A percentile compares a stretch with the other conserved stretches of the same genome.
phyloP scores from a whole-genome alignment of 2,888 invertebrate species.

The Melinopterus prodromus region DNA sequence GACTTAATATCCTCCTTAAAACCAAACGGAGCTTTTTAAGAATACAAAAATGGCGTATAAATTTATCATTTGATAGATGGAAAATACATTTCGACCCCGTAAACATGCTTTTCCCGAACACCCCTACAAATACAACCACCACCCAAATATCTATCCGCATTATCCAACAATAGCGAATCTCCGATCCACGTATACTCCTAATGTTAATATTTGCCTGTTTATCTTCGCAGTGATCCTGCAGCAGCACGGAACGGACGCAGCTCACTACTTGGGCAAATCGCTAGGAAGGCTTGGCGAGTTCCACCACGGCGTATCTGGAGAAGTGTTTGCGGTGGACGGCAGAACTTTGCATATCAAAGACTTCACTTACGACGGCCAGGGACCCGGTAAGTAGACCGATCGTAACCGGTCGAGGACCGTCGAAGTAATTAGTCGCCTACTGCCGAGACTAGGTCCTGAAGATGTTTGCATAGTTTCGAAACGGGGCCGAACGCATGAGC shows the following conservation, averaged over 20 bases:
- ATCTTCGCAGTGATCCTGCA: slow-evolving; percentile 7
- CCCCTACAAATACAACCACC: too few relatives aligned
- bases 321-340: slow-evolving; percentile 88
- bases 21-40: too few relatives aligned
- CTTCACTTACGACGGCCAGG: slow-evolving; percentile 91
- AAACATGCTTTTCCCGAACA: too few relatives aligned
- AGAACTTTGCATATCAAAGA: slow-evolving; percentile 86
- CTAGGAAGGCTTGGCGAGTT: slow-evolving; percentile 80
- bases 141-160: background rate
- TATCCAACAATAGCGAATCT: background rate
- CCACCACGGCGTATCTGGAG: slow-evolving; percentile 86
- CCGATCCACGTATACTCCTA: background rate
- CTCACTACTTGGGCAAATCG: slow-evolving; percentile 78
- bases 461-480: slow-evolving; percentile 4
- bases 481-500: background rate
- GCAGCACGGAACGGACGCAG: slow-evolving; percentile 46
- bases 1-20: too few relatives aligned
- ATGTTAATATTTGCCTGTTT: slow-evolving; percentile 14
- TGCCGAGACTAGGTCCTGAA: background rate
- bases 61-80: background rate
- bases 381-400: slow-evolving; percentile 71
- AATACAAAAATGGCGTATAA: background rate
- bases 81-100: too few relatives aligned
- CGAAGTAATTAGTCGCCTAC: background rate
- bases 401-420: background rate